Base-by-base conservation (phyloP, 2,797 vertebrate species). In the Gallinago stenura region DNA sequence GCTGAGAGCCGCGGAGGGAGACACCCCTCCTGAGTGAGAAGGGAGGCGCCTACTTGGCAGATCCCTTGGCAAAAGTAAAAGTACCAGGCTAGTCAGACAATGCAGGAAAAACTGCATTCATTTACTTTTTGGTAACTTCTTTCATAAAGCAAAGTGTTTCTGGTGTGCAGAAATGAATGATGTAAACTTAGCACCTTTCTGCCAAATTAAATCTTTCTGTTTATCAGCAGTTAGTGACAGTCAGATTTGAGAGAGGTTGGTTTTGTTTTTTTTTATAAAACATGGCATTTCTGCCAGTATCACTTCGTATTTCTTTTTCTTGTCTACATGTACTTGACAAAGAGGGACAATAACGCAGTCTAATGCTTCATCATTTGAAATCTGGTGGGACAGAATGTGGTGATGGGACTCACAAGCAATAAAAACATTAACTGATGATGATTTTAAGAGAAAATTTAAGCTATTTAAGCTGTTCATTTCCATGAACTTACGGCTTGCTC, bases 401-500 rank as follows among this genome's bases (percentile, higher is more conserved):
- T 60, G 83, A 71, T n/a, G 35, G 51, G 35, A 68, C 30, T 76
- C 68, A 82, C 17, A 76, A 82, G 64, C 14, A 85, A 73, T 41
- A 57, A 80, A 82, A 68, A 65, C 48, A 70, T 73, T 37, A 89
- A 73, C 56, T 71, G 43, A 51, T 64, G 2, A 76, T 65, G 17
- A 84, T 82, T 91, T 87, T 71, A 85, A 90, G 37, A 83, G 45
- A 83, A 89, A 83, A 86, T 6, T 46, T 80, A 95, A 89, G 37
- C 9, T 62, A 86, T 7, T 46, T 80, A 95, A 89, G 37, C 9
- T 66, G 18, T 83, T 90, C 0, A 57, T 89, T 92, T 92, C 60
- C 80, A 6, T 58, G 66, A 39, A 37, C 13, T 66, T 91, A 64
- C 2, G 19, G 33, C 31, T 83, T 39, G 14, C 30, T 65, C 51